Base-by-base conservation (phyloP, 53 echinoderm and acorn worm genomes). In the Patiria pectinifera region DNA sequence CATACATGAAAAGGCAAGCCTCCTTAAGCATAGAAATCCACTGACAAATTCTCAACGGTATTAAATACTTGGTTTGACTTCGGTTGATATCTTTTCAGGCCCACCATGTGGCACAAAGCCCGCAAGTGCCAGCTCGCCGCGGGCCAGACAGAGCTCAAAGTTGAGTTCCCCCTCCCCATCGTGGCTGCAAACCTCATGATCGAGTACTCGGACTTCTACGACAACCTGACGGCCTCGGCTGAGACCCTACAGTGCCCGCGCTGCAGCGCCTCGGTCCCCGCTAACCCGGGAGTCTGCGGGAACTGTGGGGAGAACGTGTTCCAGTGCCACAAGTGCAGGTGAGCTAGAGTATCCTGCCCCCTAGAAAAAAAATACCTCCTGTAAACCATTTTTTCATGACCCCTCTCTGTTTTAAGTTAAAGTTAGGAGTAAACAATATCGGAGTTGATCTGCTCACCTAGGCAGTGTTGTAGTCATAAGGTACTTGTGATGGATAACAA, bases 301-400 rank as follows among this genome's bases (percentile, higher is more conserved):
- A 98, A 98, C 95, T 98, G 99, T 85, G 96, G 97, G 22, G 99
- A 98, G 84, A 98, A 98, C 77, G 99, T 98, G 18, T 98, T 98
- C 96, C 99, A 98, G 86, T 98, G 99, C 76, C 99, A 98, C 92
- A 98, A 98, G 80, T 98, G 99, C 97, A 96, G 99, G 99, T 94
- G 70, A 83, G 86, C 74, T 48, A 19, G 18, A 0, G 35, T 60
- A 60, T 83, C 59, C 9, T 60, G 3, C 8, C 53, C 23, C 7
- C n/a, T n/a, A 5, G 83, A 60, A 53, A 4, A 9, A 83, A 23
- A 9, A 10, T 48, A 4, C 23, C 83, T 16, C 70, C 8, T 16
- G 15, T 11, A n/a, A n/a, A n/a, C n/a, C n/a, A n/a, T n/a, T n/a
- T n/a, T n/a, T n/a, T 53, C 53, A 6, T 53, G 53, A 8, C 53